Evolutionary conservation across 2,888 invertebrate genomes (phyloP), one percentile per base, ranked within the genome.

Genomic region (Chelonus formosanus): DNA sequence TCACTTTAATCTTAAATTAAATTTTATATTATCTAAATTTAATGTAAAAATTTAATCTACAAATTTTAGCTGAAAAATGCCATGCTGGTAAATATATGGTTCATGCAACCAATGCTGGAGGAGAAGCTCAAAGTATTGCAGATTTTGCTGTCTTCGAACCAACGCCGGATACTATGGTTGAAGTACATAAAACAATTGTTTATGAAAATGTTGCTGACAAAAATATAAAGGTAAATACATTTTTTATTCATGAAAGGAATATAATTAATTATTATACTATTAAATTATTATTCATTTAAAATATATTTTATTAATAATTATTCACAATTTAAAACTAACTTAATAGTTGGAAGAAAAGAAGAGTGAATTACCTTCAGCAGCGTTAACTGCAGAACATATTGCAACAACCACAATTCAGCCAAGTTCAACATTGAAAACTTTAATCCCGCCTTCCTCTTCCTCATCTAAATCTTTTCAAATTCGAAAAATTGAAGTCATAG

Each of bases 101-200:
- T 8, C 87, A 87, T 71, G 93, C 92, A 6, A 88, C 88, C 0
- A 93, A 93, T 79, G 87, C 89, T 59, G 92, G 91, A 20, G 93
- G 93, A n/a, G 92, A 92, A 84, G 92, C 92, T n/a, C 90, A 91
- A 80, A 92, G 92, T 82, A 91, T 91, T 70, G 93, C 93, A 5
- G 92, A 93, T 78, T 90, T 93, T 73, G 89, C 90, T 65, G 91
- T 93, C 44, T 87, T 90, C 70, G 91, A 91, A 76, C 89, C 90
- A 59, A 89, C 90, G 4, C 90, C 90, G 0, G 90, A 90, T 71
- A 88, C 89, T 8, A 88, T 89, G 88, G 86, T 89, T 10, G 90
- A 90, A 82, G 88, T 89, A 55, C 89, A 90, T 45, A 90, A 90
- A 82, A 90, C 90, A 6, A 87, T 89, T 44, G 87, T 89, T 53